Percentiles rank a stretch among this genome's conserved stretches.
phyloP scores from a whole-genome alignment of 2,797 vertebrate genomes.

The Rousettus madagascariensis region DNA sequence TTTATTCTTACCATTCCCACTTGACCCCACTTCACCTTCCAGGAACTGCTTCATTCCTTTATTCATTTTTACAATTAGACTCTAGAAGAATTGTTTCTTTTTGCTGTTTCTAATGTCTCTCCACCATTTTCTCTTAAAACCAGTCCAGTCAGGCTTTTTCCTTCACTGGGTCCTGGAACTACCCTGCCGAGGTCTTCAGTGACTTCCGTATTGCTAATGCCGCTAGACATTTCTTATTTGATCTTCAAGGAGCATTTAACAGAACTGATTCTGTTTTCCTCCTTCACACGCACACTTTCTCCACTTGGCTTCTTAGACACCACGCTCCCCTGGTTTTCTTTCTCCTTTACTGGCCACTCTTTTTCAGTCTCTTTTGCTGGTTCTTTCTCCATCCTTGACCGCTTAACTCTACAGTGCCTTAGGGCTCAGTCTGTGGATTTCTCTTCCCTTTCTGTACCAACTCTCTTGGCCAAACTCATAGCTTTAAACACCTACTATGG shows the following conservation, averaged over 20 bases:
- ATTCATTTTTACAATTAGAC: background rate
- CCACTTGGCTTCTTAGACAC: background rate
- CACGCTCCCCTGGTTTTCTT: background rate
- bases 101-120: background rate
- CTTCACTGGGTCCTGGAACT: background rate
- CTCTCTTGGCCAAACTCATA: background rate
- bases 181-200: background rate
- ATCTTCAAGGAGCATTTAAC: background rate
- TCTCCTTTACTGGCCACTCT: background rate
- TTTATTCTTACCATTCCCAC: background rate
- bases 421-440: background rate
- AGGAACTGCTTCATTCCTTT: background rate
- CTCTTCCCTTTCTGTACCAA: background rate
- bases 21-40: background rate
- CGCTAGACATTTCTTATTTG: background rate
- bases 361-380: background rate
- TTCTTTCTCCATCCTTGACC: background rate
- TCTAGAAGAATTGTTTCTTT: background rate
- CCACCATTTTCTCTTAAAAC: background rate
- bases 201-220: background rate
- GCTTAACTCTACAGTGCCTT: background rate
- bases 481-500: background rate
- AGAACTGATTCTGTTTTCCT: background rate
- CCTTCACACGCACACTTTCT: background rate
- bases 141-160: background rate